phyloP scores from a whole-genome alignment of 2,113 vertebrate species.

The Sciurus niger region DNA sequence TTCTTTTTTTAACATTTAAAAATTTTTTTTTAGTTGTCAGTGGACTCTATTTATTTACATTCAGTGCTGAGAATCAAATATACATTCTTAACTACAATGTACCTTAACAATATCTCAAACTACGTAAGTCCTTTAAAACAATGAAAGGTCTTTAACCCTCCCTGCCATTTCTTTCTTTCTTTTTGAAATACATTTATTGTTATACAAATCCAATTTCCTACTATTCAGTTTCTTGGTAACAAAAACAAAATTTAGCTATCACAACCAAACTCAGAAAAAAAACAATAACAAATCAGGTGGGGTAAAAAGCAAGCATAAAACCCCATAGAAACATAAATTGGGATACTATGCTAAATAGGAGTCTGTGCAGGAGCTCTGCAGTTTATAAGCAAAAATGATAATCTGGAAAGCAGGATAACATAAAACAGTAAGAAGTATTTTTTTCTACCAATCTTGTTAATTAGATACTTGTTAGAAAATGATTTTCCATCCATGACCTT shows the following conservation, averaged over 20 bases:
- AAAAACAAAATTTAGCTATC: conserved; percentile 46
- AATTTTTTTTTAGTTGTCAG: too few species aligned
- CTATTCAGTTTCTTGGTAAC: not conserved
- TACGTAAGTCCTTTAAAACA: not conserved
- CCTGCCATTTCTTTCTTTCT: not conserved
- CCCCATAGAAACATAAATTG: not conserved
- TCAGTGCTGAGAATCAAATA: too few species aligned
- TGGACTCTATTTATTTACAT: too few species aligned
- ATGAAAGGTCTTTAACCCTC: not conserved
- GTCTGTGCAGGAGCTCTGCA: not conserved
- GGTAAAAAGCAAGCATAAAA: conserved; percentile 25
- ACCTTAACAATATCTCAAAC: conserved; percentile 3
- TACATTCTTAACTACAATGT: not conserved
- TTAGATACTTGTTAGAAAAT: conserved; percentile 20
- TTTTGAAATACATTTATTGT: conserved; percentile 34
- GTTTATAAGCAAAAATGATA: conserved; percentile 27
- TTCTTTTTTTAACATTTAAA: too few species aligned
- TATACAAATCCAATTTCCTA: conserved; percentile 23
- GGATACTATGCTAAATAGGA: not conserved
- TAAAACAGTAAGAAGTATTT: not conserved
- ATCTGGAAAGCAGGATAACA: not conserved
- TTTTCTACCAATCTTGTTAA: not conserved
- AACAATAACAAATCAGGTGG: conserved; percentile 16
- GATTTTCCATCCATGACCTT: not conserved
- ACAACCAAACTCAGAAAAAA: conserved; percentile 47